phyloP scores from a whole-genome alignment of 1,140 invertebrate species.

The Chelonus insularis region DNA sequence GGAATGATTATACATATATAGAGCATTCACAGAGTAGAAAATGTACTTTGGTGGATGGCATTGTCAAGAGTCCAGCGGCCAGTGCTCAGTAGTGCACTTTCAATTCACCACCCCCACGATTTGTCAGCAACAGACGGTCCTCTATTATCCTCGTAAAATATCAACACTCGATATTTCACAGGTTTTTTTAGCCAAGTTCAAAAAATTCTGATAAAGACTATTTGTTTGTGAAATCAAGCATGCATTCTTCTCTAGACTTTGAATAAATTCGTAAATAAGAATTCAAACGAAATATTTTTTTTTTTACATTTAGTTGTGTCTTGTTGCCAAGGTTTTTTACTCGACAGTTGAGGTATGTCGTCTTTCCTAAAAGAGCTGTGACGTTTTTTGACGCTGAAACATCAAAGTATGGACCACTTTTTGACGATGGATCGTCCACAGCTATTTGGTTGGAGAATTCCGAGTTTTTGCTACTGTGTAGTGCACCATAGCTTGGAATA shows the following conservation, averaged over 20 bases:
- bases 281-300: not conserved
- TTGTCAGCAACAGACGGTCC: slow-evolving; percentile 41
- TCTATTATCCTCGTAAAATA: slow-evolving; percentile 48
- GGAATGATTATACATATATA: slow-evolving; percentile 24
- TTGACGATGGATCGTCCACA: slow-evolving; percentile 41
- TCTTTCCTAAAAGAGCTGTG: slow-evolving; percentile 80
- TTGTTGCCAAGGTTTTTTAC: slow-evolving; percentile 85
- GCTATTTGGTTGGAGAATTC: slow-evolving; percentile 48
- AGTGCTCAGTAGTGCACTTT: slow-evolving; percentile 38
- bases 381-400: slow-evolving; percentile 73
- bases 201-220: not conserved
- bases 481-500: slow-evolving; percentile 44
- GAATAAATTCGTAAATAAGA: not conserved
- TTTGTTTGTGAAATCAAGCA: not conserved
- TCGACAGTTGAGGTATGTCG: slow-evolving; percentile 80
- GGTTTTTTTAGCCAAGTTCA: slow-evolving; percentile 2
- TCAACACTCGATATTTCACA: slow-evolving; percentile 49
- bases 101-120: slow-evolving; percentile 36
- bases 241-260: not conserved
- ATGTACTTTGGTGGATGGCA: slow-evolving; percentile 32
- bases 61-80: slow-evolving; percentile 29
- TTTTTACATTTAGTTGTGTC: slow-evolving; percentile 68
- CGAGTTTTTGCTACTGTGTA: slow-evolving; percentile 46
- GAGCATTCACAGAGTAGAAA: slow-evolving; percentile 18
- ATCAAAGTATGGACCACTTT: slow-evolving; percentile 70